Percentiles rank a stretch among this genome's conserved stretches.
Conservation (phyloP, 2,113 vertebrate genomes). For the Ptyas mucosa region DNA sequence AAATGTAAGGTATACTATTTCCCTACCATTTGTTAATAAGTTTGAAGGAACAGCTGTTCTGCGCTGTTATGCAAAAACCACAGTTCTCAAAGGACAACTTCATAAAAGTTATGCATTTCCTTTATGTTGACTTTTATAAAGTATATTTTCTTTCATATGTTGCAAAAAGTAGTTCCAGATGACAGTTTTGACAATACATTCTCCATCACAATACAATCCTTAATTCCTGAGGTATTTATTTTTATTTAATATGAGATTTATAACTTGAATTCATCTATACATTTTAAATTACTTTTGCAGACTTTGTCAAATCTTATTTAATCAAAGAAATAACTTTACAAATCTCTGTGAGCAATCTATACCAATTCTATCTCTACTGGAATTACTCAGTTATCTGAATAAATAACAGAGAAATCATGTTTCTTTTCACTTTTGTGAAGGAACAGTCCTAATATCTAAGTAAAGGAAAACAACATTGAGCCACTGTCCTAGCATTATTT, state of each 20-base stretch:
- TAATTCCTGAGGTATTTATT: neutral
- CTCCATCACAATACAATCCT: neutral
- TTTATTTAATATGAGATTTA: neutral
- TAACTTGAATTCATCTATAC: neutral
- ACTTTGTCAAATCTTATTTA: neutral
- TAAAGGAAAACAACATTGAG: neutral
- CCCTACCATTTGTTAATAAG: neutral
- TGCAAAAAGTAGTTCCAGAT: neutral
- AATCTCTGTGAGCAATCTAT: neutral
- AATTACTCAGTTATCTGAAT: neutral
- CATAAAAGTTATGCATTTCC: neutral
- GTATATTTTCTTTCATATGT: neutral
- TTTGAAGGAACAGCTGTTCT: neutral
- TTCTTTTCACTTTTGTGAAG: neutral
- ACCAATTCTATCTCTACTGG: neutral
- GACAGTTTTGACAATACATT: neutral
- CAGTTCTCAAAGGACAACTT: neutral
- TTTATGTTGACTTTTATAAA: neutral
- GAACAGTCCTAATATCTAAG: neutral
- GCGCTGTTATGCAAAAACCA: conserved; percentile 1
- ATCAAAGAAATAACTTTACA: neutral
- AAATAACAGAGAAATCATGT: neutral
- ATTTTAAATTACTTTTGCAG: conserved; percentile 7
- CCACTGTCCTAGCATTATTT: neutral
- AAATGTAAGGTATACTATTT: neutral